Percentiles rank a stretch among this genome's conserved stretches.
phyloP scores from a whole-genome alignment of 2,888 invertebrate species.

The Drosophila percnosoma region DNA sequence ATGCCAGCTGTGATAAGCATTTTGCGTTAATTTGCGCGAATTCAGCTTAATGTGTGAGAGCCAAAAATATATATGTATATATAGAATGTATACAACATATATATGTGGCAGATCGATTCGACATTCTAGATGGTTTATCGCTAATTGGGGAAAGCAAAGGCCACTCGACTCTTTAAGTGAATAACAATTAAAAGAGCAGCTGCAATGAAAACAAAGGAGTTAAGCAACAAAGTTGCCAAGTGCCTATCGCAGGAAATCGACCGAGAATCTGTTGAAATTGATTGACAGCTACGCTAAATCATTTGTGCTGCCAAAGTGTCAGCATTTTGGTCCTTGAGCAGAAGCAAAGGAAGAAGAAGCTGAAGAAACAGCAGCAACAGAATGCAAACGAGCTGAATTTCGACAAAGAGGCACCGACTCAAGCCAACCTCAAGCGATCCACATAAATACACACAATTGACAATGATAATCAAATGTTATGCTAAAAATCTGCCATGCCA shows the following conservation, averaged over 20 bases:
- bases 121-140: slow-evolving; percentile 68
- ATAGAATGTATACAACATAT: background rate
- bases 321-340: slow-evolving; percentile 42
- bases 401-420: slow-evolving; percentile 64
- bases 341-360: slow-evolving; percentile 8
- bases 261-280: slow-evolving; percentile 48
- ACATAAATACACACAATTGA: slow-evolving; percentile 72
- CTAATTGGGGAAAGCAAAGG: slow-evolving; percentile 72
- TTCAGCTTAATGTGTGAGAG: slow-evolving; percentile 69
- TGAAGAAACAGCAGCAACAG: slow-evolving; percentile 1
- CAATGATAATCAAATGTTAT: slow-evolving; percentile 79
- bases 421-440: slow-evolving; percentile 31
- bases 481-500: slow-evolving; percentile 70
- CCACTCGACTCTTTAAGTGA: slow-evolving; percentile 47
- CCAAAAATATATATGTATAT: slow-evolving; percentile 4
- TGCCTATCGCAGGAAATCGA: slow-evolving; percentile 30
- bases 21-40: slow-evolving; percentile 78
- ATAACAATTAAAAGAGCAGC: slow-evolving; percentile 63
- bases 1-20: slow-evolving; percentile 52
- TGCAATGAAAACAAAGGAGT: slow-evolving; percentile 33
- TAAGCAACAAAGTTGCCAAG: slow-evolving; percentile 41
- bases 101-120: slow-evolving; percentile 6
- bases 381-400: slow-evolving; percentile 3
- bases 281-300: slow-evolving; percentile 75
- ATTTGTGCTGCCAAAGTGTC: slow-evolving; percentile 73